A percentile compares a stretch with the other conserved stretches of the same genome.
Conservation (phyloP, 2,113 vertebrate species). For the Bos indicus region DNA sequence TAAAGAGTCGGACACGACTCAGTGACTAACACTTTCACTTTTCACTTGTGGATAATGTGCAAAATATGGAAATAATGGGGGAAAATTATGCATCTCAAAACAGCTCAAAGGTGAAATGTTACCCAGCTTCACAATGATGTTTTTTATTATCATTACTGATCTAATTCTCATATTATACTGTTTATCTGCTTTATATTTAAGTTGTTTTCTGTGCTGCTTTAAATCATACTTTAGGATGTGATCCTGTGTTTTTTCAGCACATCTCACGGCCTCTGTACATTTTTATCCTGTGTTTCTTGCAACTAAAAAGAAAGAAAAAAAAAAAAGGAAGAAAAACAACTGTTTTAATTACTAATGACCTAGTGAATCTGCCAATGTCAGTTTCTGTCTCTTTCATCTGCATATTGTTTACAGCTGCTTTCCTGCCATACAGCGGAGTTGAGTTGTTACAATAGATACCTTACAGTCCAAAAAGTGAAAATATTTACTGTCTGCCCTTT, state of each 20-base stretch:
- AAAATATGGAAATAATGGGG: background rate
- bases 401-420: background rate
- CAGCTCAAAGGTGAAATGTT: background rate
- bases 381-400: background rate
- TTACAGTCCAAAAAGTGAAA: background rate
- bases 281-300: constrained; percentile 81
- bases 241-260: constrained; percentile 82
- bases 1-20: background rate
- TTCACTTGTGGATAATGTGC: background rate
- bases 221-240: constrained; percentile 84
- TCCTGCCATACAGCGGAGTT: background rate
- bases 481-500: background rate
- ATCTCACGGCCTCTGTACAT: constrained; percentile 78
- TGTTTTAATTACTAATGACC: background rate
- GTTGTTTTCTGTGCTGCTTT: background rate
- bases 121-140: background rate
- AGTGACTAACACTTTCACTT: background rate
- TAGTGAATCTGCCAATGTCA: too few species aligned
- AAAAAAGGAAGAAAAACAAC: background rate
- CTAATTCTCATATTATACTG: background rate
- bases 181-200: background rate
- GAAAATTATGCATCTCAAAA: background rate
- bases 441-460: background rate
- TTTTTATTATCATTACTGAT: background rate
- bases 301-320: constrained; percentile 78